phyloP scores from a whole-genome alignment of 2,888 invertebrate genomes.

The Diarsia mendica region DNA sequence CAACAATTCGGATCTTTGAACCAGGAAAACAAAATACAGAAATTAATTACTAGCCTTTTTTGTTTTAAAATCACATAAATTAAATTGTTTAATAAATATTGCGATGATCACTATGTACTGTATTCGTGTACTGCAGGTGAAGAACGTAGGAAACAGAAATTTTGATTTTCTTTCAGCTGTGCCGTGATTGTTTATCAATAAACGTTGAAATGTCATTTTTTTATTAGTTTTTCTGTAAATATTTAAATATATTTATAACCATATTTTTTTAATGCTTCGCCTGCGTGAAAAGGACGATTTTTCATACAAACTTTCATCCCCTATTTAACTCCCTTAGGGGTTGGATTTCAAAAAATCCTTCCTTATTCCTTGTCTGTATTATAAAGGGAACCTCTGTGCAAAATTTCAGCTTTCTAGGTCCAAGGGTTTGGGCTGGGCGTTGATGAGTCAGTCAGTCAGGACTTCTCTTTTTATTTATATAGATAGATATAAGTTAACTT shows the following conservation, averaged over 20 bases:
- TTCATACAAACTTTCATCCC: too few species aligned
- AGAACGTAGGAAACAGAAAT: not conserved
- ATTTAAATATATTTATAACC: not conserved
- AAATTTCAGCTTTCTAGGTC: too few species aligned
- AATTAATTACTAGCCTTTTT: not conserved
- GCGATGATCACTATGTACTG: not conserved
- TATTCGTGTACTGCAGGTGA: not conserved
- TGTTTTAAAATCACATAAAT: not conserved
- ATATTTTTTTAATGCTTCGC: too few species aligned
- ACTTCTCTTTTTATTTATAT: too few species aligned
- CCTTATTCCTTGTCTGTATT: too few species aligned
- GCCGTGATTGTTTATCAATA: not conserved
- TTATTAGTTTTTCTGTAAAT: not conserved
- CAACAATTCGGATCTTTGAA: constrained; percentile 12
- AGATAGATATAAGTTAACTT: too few species aligned
- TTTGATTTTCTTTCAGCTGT: not conserved
- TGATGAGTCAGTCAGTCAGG: too few species aligned
- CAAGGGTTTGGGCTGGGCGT: too few species aligned
- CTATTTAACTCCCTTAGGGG: too few species aligned
- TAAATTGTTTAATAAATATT: not conserved
- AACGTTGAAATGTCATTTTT: not conserved
- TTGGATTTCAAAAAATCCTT: too few species aligned
- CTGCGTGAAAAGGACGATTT: too few species aligned
- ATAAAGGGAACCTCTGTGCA: too few species aligned
- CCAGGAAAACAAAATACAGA: constrained; percentile 17